phyloP scores from a whole-genome alignment of 2,888 invertebrate genomes.

The Cecidostiba fungosa region DNA sequence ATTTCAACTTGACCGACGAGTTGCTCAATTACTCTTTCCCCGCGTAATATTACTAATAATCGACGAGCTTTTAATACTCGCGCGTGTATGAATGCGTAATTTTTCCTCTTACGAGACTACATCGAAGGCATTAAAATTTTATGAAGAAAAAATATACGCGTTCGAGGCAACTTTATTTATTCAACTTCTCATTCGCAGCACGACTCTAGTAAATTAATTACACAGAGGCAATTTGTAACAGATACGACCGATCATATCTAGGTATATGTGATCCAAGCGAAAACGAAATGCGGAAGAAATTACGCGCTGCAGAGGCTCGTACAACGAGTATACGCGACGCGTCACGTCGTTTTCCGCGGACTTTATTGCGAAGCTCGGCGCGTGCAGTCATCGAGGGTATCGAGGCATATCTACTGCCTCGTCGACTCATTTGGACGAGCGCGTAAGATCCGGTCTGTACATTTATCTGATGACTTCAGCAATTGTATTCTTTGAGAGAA shows the following conservation, averaged over 20 bases:
- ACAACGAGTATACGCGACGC: background rate
- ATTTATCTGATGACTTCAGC: background rate
- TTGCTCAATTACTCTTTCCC: background rate
- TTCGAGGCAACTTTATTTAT: background rate
- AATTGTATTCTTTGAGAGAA: background rate
- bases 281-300: slow-evolving; percentile 46
- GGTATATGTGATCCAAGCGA: background rate
- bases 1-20: background rate
- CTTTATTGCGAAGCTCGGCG: slow-evolving; percentile 19
- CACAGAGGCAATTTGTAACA: background rate
- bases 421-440: background rate
- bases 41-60: background rate
- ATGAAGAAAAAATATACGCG: too few relatives aligned
- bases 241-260: background rate
- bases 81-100: background rate
- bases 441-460: background rate
- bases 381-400: slow-evolving; percentile 25
- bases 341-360: slow-evolving; percentile 25
- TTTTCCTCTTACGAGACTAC: background rate
- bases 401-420: background rate
- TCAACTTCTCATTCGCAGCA: background rate
- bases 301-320: too few relatives aligned
- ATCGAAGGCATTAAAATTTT: background rate
- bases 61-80: background rate
- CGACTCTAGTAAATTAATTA: background rate